Evolutionary conservation across 2,113 vertebrate genomes (phyloP).

Genomic region (Bungarus multicinctus): DNA sequence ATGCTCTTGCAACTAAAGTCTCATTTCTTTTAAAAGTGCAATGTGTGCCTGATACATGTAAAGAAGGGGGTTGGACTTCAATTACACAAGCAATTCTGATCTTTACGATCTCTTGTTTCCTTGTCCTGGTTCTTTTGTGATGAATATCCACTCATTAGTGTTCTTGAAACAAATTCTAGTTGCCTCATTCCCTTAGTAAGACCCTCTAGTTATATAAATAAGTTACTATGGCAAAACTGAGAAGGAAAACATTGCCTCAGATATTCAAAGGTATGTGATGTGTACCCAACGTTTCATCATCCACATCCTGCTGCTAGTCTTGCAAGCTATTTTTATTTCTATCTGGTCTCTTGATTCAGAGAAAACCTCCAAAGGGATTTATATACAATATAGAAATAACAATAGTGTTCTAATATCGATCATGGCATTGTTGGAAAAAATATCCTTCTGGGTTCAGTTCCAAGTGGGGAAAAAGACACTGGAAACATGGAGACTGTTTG

Average conservation of each 20-base stretch:
- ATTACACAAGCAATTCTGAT: neutral
- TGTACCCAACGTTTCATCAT: constrained; percentile 17
- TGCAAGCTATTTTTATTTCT: neutral
- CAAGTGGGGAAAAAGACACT: too few species aligned
- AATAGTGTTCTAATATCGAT: neutral
- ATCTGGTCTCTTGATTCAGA: neutral
- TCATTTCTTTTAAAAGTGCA: neutral
- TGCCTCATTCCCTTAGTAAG: neutral
- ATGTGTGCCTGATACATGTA: neutral
- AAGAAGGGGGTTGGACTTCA: neutral
- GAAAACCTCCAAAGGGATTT: neutral
- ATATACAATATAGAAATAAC: neutral
- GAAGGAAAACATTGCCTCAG: neutral
- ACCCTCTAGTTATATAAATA: neutral
- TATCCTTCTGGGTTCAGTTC: too few species aligned
- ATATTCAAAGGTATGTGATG: neutral
- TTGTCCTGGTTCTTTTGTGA: neutral
- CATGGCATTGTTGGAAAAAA: neutral
- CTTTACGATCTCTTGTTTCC: neutral
- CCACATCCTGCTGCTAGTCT: constrained; percentile 1
- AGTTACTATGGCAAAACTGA: neutral
- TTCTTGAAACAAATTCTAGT: neutral
- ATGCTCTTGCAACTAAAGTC: neutral
- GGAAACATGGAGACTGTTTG: too few species aligned
- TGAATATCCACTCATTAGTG: neutral